phyloP scores from a whole-genome alignment of 2,888 invertebrate genomes.

The Pilophorus perplexus region DNA sequence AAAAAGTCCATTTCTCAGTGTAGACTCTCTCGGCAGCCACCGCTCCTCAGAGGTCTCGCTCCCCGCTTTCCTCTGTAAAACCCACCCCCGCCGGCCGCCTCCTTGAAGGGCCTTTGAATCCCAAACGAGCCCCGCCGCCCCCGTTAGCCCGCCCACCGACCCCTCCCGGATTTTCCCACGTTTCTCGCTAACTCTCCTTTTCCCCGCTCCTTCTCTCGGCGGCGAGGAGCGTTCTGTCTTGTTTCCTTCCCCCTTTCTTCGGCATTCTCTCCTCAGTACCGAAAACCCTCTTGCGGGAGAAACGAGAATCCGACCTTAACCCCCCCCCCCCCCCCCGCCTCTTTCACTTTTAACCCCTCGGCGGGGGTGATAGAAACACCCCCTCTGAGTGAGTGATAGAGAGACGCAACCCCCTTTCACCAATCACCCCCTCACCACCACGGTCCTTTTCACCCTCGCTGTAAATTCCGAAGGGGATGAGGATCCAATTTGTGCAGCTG shows the following conservation, averaged over 20 bases:
- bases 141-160: neutral
- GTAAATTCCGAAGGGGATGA: no score
- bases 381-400: no score
- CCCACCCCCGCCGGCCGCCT: constrained; percentile 7
- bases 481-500: no score
- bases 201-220: neutral
- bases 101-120: constrained; percentile 26
- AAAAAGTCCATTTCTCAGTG: constrained; percentile 40
- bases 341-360: no score
- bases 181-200: neutral
- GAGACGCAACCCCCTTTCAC: no score
- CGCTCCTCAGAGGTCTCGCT: neutral
- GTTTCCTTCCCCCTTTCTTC: neutral
- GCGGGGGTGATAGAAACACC: no score
- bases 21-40: constrained; percentile 16
- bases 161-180: neutral
- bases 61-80: constrained; percentile 20
- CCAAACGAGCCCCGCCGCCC: constrained; percentile 34
- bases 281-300: constrained; percentile 20
- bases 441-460: no score
- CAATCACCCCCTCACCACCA: no score
- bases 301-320: neutral
- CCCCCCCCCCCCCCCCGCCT: neutral
- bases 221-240: neutral
- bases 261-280: neutral